These are phyloP conservation scores for Grantiella picta DNA, from an alignment of 2,113 vertebrate genomes.

Conservation along the genomic window DNA sequence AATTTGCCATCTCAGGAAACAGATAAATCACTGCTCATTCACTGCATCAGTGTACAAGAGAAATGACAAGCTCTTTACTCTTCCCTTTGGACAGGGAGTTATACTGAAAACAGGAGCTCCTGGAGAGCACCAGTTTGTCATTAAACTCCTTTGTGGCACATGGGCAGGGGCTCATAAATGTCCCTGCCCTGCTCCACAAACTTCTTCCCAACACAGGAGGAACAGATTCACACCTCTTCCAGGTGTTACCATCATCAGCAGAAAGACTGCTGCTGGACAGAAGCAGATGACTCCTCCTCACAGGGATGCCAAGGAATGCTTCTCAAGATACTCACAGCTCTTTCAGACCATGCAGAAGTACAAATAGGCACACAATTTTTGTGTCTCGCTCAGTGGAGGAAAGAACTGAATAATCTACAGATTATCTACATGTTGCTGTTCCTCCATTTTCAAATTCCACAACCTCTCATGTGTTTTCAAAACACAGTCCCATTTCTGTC, in stretches of 20 bases:
- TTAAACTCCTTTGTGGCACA: background rate
- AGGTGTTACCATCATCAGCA: background rate
- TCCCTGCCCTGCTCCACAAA: background rate
- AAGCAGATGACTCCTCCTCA: background rate
- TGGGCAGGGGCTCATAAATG: background rate
- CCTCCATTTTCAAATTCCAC: background rate
- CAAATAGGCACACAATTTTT: background rate
- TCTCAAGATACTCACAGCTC: background rate
- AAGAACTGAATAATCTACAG: background rate
- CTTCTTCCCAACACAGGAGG: background rate
- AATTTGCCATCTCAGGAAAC: background rate
- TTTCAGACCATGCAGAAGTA: background rate
- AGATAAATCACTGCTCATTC: background rate
- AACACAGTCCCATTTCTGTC: background rate
- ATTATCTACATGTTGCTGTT: background rate
- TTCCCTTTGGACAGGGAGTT: background rate
- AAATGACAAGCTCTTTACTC: background rate
- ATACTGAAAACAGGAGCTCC: background rate
- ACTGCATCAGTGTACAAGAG: background rate
- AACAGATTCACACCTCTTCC: background rate
- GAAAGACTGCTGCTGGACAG: background rate
- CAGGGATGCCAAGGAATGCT: background rate
- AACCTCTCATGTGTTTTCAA: background rate
- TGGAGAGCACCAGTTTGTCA: background rate
- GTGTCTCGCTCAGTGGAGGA: background rate